phyloP scores from a whole-genome alignment of 2,797 vertebrate genomes.

The Cryptoprocta ferox region DNA sequence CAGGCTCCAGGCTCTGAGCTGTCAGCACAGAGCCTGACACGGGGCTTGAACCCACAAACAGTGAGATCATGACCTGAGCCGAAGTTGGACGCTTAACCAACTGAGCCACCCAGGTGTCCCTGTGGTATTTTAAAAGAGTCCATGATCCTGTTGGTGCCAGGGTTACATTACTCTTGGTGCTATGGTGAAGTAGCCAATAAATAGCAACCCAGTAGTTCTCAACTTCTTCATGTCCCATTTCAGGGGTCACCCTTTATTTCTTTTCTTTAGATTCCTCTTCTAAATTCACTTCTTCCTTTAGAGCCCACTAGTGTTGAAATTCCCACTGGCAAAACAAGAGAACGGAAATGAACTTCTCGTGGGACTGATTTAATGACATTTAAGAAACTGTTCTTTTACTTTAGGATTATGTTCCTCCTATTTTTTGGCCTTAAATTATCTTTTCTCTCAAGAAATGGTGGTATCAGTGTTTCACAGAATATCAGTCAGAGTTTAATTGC shows the following conservation, averaged over 20 bases:
- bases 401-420: background rate
- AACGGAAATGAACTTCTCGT: background rate
- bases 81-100: too few species aligned
- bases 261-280: background rate
- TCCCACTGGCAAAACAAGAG: slow-evolving; percentile 10
- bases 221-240: background rate
- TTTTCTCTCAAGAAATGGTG: background rate
- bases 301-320: background rate
- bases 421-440: background rate
- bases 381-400: slow-evolving; percentile 38
- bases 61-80: too few species aligned
- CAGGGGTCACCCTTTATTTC: background rate
- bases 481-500: background rate
- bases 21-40: too few species aligned
- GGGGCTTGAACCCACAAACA: too few species aligned
- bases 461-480: background rate
- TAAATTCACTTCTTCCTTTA: slow-evolving; percentile 4
- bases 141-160: background rate
- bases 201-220: background rate
- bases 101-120: background rate
- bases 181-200: background rate
- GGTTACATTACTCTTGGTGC: background rate
- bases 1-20: too few species aligned
- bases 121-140: background rate
- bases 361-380: slow-evolving; percentile 13